A percentile compares a stretch with the other conserved stretches of the same genome.
These are phyloP conservation scores for Hippocampus mohnikei DNA, from an alignment of 2,113 vertebrate species.

Conservation along the genomic window DNA sequence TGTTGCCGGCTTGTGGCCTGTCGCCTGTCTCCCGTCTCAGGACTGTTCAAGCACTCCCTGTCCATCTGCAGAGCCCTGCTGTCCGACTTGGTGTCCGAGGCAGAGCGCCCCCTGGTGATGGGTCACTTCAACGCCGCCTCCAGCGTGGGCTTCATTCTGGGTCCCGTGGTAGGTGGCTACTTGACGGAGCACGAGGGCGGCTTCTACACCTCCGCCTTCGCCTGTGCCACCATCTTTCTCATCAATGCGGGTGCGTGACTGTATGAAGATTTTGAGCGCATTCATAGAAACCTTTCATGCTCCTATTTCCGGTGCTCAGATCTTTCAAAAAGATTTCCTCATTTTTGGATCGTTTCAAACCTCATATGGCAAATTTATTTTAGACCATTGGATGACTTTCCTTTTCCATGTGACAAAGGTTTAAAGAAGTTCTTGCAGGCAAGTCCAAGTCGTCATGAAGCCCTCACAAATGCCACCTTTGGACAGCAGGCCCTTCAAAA, in stretches of 20 bases:
- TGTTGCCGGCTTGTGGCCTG: neutral
- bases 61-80: conserved; percentile 93
- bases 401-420: too few species aligned
- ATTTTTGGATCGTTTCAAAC: too few species aligned
- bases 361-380: too few species aligned
- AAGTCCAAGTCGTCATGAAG: too few species aligned
- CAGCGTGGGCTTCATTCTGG: conserved; percentile 89
- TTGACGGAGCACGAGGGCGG: conserved; percentile 85
- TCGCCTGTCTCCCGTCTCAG: conserved; percentile 61
- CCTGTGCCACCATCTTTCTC: conserved; percentile 87
- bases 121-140: conserved; percentile 90
- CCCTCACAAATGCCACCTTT: too few species aligned
- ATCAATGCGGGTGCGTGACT: conserved; percentile 82
- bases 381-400: too few species aligned
- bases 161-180: conserved; percentile 89
- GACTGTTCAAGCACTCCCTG: conserved; percentile 93
- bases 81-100: conserved; percentile 86
- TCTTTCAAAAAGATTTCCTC: too few species aligned
- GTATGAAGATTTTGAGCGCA: neutral
- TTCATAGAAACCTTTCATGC: too few species aligned
- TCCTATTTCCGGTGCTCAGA: too few species aligned
- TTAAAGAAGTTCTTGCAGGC: too few species aligned
- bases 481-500: too few species aligned
- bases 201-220: conserved; percentile 82
- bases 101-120: conserved; percentile 86